These are phyloP conservation scores for Drosophila fulvimacula DNA, from an alignment of 2,888 invertebrate genomes.

Conservation along the genomic window DNA sequence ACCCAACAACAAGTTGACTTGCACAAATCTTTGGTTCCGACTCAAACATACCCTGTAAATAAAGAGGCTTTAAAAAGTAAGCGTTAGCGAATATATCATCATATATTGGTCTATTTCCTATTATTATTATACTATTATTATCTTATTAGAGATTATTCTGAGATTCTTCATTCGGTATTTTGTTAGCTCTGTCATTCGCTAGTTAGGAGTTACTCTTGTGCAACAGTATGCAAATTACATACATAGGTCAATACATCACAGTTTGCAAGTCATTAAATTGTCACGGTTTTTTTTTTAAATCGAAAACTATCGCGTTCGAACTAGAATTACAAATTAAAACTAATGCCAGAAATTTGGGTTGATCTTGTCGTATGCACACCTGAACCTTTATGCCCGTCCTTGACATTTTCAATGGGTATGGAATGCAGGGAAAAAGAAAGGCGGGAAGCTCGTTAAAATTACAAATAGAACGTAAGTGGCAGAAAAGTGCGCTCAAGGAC, in stretches of 20 bases:
- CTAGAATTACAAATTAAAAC: neutral
- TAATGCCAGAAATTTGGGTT: neutral
- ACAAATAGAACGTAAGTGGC: constrained; percentile 80
- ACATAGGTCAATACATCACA: too few species aligned
- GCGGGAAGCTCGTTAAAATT: constrained; percentile 68
- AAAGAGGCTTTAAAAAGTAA: neutral
- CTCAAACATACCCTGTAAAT: neutral
- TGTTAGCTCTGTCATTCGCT: neutral
- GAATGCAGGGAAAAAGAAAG: constrained; percentile 9
- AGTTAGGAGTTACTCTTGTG: neutral
- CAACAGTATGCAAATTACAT: too few species aligned
- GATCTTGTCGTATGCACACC: neutral
- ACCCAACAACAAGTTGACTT: constrained; percentile 7
- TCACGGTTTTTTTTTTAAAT: too few species aligned
- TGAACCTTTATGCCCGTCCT: neutral
- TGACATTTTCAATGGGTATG: neutral
- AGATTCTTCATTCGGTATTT: neutral
- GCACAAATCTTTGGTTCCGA: neutral
- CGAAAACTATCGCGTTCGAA: neutral
- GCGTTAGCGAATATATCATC: neutral
- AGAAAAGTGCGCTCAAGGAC: constrained; percentile 80
- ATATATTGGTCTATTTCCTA: too few species aligned
- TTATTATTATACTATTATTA: too few species aligned
- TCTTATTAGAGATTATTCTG: too few species aligned
- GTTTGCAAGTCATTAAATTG: neutral